phyloP scores from a whole-genome alignment of 92 coral and sea anemone species.

The Epizoanthus ramosus region DNA sequence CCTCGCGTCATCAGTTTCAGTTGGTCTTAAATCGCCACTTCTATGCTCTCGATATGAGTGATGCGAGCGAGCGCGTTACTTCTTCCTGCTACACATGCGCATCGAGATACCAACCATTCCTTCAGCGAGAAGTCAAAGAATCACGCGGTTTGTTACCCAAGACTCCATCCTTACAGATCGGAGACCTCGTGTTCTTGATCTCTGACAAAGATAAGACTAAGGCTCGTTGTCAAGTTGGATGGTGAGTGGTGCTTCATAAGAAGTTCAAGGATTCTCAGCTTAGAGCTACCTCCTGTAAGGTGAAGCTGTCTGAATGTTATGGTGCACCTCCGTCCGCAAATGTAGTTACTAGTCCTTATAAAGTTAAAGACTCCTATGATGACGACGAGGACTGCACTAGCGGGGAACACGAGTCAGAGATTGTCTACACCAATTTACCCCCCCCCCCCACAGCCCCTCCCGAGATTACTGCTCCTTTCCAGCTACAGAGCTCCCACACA shows the following conservation, averaged over 20 bases:
- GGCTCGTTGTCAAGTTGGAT: constrained; percentile 14
- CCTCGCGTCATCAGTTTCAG: too few species aligned
- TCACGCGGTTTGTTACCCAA: too few species aligned
- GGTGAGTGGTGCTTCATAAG: constrained; percentile 24
- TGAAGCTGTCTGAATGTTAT: too few species aligned
- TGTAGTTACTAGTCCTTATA: constrained; percentile 6
- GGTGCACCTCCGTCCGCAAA: background rate
- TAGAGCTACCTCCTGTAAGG: constrained; percentile 1
- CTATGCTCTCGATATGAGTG: too few species aligned
- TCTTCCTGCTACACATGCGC: too few species aligned
- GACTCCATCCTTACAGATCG: background rate
- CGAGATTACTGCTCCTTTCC: constrained; percentile 5
- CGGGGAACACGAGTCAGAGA: background rate
- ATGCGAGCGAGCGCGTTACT: too few species aligned
- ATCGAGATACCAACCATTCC: background rate
- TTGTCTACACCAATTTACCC: constrained; percentile 1
- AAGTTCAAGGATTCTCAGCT: constrained; percentile 22
- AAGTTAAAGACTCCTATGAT: constrained; percentile 1
- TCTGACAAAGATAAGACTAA: background rate
- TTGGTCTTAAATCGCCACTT: too few species aligned
- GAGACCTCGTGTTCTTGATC: constrained; percentile 8
- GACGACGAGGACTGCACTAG: background rate
- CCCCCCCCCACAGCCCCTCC: constrained; percentile 24
- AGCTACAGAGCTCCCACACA: background rate
- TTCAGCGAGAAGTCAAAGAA: constrained; percentile 22